Conservation (phyloP, 2,113 vertebrate genomes). For the Anser brachyrhynchus region DNA sequence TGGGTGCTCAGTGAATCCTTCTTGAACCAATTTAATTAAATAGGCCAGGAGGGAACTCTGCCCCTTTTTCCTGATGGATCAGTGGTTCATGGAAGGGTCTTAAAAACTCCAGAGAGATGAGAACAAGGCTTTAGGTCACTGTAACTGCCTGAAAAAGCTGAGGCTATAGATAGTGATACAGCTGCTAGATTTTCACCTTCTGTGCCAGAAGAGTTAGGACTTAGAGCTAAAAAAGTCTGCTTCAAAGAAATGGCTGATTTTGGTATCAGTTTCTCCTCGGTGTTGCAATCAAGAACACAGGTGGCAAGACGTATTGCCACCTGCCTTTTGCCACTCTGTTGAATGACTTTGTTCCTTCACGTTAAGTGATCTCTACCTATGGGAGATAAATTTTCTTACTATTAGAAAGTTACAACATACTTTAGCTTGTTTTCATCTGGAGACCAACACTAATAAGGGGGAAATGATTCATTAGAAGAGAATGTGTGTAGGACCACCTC, state of each 20-base stretch:
- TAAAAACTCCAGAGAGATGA: background rate
- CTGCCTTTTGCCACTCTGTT: background rate
- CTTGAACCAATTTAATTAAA: background rate
- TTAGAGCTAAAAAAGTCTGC: background rate
- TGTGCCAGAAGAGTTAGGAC: background rate
- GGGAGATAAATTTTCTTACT: background rate
- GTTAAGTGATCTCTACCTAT: background rate
- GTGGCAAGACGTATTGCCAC: background rate
- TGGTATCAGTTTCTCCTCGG: background rate
- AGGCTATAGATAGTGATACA: background rate
- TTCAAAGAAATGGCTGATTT: background rate
- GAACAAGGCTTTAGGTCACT: background rate
- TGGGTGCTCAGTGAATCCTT: background rate
- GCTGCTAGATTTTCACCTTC: background rate
- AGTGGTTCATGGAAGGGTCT: background rate
- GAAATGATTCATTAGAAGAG: background rate
- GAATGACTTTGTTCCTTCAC: too few species aligned
- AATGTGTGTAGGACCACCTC: background rate
- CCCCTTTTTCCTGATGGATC: background rate
- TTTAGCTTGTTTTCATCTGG: background rate
- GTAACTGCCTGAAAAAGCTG: background rate
- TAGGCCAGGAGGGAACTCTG: background rate
- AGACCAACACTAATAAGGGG: background rate
- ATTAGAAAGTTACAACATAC: background rate
- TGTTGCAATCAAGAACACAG: background rate